These are phyloP conservation scores for Trachythela sp. DNA, from an alignment of 64 coral and sea anemone genomes.

Conservation along the genomic window DNA sequence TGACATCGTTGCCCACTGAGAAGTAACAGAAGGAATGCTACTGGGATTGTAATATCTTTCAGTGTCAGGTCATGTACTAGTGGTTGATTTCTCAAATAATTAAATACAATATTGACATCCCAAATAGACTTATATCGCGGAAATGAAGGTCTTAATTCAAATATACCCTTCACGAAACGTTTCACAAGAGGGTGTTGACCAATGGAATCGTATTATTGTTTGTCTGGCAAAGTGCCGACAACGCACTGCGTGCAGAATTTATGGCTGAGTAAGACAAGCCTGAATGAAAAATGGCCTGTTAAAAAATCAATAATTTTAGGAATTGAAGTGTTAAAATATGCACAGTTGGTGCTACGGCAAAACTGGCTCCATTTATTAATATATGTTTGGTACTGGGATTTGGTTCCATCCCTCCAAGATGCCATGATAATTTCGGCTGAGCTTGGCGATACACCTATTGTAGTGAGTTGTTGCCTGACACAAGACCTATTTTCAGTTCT, in stretches of 20 bases:
- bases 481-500: conserved; percentile 33
- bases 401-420: conserved; percentile 45
- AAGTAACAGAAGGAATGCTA: conserved; percentile 29
- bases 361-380: conserved; percentile 39
- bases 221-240: not conserved
- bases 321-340: conserved; percentile 20
- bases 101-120: conserved; percentile 23
- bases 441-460: not conserved
- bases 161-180: conserved; percentile 50
- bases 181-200: conserved; percentile 49
- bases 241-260: conserved; percentile 39
- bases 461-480: conserved; percentile 40
- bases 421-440: conserved; percentile 24
- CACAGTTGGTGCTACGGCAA: conserved; percentile 12
- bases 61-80: not conserved
- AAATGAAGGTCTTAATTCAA: conserved; percentile 36
- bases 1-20: conserved; percentile 44
- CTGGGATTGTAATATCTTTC: conserved; percentile 33
- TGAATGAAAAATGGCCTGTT: conserved; percentile 23
- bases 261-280: conserved; percentile 46
- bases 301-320: conserved; percentile 43
- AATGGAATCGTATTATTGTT: conserved; percentile 4
- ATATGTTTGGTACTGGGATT: conserved; percentile 39
- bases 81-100: not conserved
- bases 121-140: conserved; percentile 37